Evolutionary conservation across 2,888 invertebrate species (phyloP).

Genomic region (Calameuta idolon): DNA sequence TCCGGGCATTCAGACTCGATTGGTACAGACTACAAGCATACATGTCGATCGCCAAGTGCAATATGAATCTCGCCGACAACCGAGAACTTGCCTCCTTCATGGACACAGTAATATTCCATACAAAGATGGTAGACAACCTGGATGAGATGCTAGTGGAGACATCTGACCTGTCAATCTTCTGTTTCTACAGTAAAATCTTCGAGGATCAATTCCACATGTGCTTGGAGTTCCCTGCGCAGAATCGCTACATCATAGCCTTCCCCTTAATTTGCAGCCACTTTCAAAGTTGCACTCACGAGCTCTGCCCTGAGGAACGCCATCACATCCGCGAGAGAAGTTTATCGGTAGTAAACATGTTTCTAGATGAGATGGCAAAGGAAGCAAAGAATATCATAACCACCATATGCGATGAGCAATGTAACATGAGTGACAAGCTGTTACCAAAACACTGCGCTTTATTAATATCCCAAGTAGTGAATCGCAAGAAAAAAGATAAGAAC

Average conservation of each 20-base stretch:
- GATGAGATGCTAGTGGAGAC: constrained; percentile 97
- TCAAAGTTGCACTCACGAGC: constrained; percentile 96
- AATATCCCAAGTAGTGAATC: constrained; percentile 87
- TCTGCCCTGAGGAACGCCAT: constrained; percentile 98
- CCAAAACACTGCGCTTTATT: constrained; percentile 96
- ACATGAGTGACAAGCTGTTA: constrained; percentile 93
- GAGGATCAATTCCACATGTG: constrained; percentile 99
- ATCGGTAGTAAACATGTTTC: constrained; percentile 95
- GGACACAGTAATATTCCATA: constrained; percentile 96
- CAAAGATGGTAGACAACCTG: constrained; percentile 97
- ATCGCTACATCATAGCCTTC: constrained; percentile 97
- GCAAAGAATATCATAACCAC: constrained; percentile 98
- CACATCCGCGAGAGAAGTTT: constrained; percentile 95
- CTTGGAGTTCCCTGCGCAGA: constrained; percentile 98
- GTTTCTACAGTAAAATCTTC: constrained; percentile 96
- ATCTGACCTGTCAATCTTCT: constrained; percentile 97
- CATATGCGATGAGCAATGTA: constrained; percentile 98
- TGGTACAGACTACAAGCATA: constrained; percentile 98
- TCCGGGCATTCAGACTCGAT: constrained; percentile 93
- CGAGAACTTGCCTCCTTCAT: constrained; percentile 89
- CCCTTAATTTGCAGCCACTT: constrained; percentile 98
- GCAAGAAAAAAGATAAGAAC: constrained; percentile 93
- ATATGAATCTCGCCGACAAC: constrained; percentile 84
- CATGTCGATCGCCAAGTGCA: constrained; percentile 86
- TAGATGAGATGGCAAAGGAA: constrained; percentile 99